phyloP scores from a whole-genome alignment of 2,888 invertebrate species.

The Yponomeuta plumbellus region DNA sequence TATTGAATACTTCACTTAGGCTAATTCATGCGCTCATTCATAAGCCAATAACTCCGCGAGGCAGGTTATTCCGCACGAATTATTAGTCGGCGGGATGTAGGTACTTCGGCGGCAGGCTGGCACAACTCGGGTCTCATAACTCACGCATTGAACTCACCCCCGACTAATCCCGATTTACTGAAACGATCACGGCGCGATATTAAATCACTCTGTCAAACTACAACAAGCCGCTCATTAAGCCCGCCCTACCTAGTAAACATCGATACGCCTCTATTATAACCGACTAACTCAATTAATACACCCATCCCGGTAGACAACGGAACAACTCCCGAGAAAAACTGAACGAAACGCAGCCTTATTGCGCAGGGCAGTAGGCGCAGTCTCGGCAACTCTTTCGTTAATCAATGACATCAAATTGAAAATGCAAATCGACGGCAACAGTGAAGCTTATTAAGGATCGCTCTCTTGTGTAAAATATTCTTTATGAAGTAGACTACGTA shows the following conservation, averaged over 20 bases:
- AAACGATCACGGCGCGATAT: conserved; percentile 62
- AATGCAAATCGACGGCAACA: conserved; percentile 41
- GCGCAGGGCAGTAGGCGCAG: neutral
- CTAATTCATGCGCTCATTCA: conserved; percentile 7
- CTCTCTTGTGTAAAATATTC: conserved; percentile 41
- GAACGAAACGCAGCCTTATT: neutral
- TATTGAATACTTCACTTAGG: neutral
- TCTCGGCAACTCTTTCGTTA: conserved; percentile 4
- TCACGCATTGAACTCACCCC: conserved; percentile 55
- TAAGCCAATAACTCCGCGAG: conserved; percentile 12
- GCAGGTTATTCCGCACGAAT: conserved; percentile 10
- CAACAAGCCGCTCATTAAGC: conserved; percentile 67
- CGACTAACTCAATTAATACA: conserved; percentile 50
- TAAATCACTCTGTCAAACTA: conserved; percentile 72
- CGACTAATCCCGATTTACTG: conserved; percentile 66
- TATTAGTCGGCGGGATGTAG: conserved; percentile 7
- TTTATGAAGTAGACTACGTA: conserved; percentile 37
- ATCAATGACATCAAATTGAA: conserved; percentile 31
- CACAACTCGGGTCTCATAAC: conserved; percentile 52
- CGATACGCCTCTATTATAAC: conserved; percentile 50
- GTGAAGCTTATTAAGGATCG: conserved; percentile 40
- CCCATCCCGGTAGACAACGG: conserved; percentile 26
- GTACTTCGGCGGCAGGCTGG: conserved; percentile 20
- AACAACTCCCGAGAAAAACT: conserved; percentile 26
- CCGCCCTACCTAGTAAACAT: conserved; percentile 50